phyloP scores from a whole-genome alignment of 1,140 invertebrate species.

The Euwallacea fornicatus region DNA sequence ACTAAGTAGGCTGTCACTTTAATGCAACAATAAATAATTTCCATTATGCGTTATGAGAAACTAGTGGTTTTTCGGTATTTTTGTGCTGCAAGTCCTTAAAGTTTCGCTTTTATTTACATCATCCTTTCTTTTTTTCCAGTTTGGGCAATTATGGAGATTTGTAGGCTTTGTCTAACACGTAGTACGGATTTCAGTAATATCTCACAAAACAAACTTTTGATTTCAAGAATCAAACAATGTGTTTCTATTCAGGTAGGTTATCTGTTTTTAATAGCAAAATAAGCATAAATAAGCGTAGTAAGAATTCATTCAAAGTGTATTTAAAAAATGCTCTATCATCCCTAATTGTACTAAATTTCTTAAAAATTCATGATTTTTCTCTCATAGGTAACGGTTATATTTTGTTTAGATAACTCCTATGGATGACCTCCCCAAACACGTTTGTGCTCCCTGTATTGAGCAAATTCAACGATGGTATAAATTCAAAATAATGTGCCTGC shows the following conservation, averaged over 20 bases:
- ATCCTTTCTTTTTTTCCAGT: too few relatives aligned
- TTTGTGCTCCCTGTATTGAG: conserved; percentile 37
- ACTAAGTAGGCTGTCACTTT: neutral
- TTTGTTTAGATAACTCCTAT: conserved; percentile 35
- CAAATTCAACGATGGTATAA: conserved; percentile 39
- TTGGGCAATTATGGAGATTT: conserved; percentile 25
- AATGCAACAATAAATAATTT: neutral
- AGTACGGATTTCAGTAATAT: conserved; percentile 17
- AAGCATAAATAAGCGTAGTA: neutral
- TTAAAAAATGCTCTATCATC: neutral
- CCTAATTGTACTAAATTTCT: neutral
- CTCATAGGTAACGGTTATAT: neutral
- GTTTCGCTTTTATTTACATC: neutral
- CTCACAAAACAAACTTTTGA: conserved; percentile 30
- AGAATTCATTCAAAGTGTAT: neutral
- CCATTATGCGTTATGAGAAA: neutral
- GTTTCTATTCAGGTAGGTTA: conserved; percentile 39
- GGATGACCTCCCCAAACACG: conserved; percentile 31
- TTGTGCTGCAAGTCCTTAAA: neutral
- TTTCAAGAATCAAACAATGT: conserved; percentile 40
- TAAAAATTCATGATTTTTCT: neutral
- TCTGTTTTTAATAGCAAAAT: neutral
- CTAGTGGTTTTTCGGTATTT: neutral
- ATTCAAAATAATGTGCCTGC: conserved; percentile 39
- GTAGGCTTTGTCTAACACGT: conserved; percentile 41